Evolutionary conservation across 2,888 invertebrate species (phyloP), one percentile per base, ranked within the genome.

Genomic region (Disparrhopalites patrizii): DNA sequence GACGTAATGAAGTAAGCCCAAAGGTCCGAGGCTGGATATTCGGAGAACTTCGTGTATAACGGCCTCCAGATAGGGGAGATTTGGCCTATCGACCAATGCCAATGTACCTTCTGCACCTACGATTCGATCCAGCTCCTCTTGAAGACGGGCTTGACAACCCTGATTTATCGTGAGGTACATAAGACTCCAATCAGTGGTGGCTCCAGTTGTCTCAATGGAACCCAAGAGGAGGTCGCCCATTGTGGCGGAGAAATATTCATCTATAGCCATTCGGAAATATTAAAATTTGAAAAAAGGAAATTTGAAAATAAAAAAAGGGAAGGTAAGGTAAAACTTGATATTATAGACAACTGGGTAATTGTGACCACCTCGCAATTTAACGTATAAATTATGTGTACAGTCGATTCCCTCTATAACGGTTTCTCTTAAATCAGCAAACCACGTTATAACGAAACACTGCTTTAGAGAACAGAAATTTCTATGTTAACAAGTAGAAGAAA

Each of bases 1-100:
- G 3, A 87, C 84, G 38, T 91, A 91, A 77, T 92, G 93, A 5
- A 93, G 92, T 73, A 92, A 87, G 2, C 93, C 92, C 27, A 90
- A 80, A 0, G 92, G 91, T 0, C 90, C 87, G 2, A 90, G 88
- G 0, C 88, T 86, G 23, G 90, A 82, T 31, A 91, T 84, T 57
- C 93, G 83, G 77, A 91, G 90, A 0, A 85, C 83, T 80, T 93
- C 93, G 60, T 85, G 84, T 38, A 93, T 82, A 15, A 88, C 84
- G 10, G 93, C 92, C 80, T 87, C 86, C n/a, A 27, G 38, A 15
- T 40, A 58, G 3, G 58, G 58, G 25, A 58, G 25, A 2, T 43
- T 2, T n/a, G 25, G 15, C 15, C 20, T 33, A 18, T 36, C 43
- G 8, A 4, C 15, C 2, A 61, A 36, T 8, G 33, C 15, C 5